These are phyloP conservation scores for Conistra vaccinii DNA, from an alignment of 2,888 invertebrate genomes.

Conservation along the genomic window DNA sequence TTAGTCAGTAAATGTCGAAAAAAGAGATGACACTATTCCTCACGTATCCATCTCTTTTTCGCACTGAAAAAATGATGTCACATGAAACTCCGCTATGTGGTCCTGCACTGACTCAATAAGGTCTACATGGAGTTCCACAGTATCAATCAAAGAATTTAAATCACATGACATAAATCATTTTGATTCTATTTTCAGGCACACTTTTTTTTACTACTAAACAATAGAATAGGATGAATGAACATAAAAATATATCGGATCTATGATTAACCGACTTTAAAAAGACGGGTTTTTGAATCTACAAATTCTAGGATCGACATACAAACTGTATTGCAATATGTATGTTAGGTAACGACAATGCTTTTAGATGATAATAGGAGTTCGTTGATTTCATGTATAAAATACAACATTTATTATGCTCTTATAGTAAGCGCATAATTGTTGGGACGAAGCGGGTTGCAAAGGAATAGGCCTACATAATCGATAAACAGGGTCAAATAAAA, in stretches of 20 bases:
- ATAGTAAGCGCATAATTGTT: slow-evolving; percentile 34
- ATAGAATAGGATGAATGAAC: background rate
- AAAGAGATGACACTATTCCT: background rate
- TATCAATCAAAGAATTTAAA: background rate
- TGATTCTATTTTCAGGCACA: background rate
- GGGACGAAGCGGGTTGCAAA: background rate
- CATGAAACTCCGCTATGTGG: background rate
- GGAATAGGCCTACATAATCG: background rate
- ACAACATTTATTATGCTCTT: slow-evolving; percentile 41
- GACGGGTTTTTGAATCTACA: background rate
- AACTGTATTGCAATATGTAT: slow-evolving; percentile 61
- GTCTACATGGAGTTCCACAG: background rate
- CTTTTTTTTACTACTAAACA: too few species aligned
- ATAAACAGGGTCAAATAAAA: background rate
- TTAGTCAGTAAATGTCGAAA: background rate
- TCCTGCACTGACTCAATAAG: background rate
- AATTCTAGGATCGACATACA: slow-evolving; percentile 37
- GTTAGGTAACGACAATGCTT: slow-evolving; percentile 60
- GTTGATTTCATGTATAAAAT: slow-evolving; percentile 63
- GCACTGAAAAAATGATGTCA: too few species aligned
- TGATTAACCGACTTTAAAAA: background rate
- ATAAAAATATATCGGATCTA: background rate
- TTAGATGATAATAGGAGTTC: slow-evolving; percentile 65
- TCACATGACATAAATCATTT: background rate
- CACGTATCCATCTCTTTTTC: background rate